These are phyloP conservation scores for Cebidichthys violaceus DNA, from an alignment of 2,113 vertebrate species.

Conservation along the genomic window DNA sequence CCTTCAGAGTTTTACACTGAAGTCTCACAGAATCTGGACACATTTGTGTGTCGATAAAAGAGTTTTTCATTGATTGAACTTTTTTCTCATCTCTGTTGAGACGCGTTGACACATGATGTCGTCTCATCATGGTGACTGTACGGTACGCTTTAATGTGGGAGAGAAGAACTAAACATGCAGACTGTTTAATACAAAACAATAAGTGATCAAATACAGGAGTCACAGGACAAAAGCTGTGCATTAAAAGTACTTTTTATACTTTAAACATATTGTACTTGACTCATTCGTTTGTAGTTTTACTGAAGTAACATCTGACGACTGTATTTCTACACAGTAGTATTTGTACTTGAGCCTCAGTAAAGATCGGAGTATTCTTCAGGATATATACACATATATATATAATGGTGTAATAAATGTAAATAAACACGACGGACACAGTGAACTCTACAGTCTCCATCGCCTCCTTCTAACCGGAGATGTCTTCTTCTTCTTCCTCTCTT, in stretches of 20 bases:
- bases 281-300: neutral
- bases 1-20: neutral
- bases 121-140: neutral
- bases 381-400: too few species aligned
- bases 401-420: too few species aligned
- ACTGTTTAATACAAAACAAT: too few species aligned
- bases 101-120: neutral
- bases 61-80: neutral
- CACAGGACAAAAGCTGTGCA: too few species aligned
- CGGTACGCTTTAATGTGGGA: too few species aligned
- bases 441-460: neutral
- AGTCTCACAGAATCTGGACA: neutral
- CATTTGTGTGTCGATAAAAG: neutral
- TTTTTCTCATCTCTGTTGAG: neutral
- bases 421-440: too few species aligned
- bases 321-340: neutral
- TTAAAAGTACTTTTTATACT: neutral
- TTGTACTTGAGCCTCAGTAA: neutral
- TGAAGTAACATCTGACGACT: too few species aligned
- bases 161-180: too few species aligned
- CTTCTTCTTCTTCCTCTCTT: neutral
- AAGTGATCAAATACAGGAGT: too few species aligned
- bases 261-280: neutral
- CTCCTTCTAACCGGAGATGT: neutral
- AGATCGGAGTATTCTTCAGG: neutral